Evolutionary conservation across 2,113 vertebrate genomes (phyloP), one percentile per base, ranked within the genome.

Genomic region (Semicossyphus pulcher): DNA sequence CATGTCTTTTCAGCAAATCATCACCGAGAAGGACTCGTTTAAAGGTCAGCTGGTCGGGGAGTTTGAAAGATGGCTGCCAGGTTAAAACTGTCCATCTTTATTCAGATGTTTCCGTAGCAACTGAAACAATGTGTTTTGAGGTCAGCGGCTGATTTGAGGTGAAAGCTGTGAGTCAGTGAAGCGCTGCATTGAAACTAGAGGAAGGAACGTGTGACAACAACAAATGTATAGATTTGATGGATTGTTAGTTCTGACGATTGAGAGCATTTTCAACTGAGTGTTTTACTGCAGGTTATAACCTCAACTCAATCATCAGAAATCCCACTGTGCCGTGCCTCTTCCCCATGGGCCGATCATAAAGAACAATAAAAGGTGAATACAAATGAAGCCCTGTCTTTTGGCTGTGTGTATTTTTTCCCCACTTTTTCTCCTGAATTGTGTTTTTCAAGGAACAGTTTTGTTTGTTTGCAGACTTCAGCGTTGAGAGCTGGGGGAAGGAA

Each of bases 401-500:
- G 15, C 21, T 10, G 4, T 45, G 7, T 60, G 70, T 61, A 58
- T 42, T 52, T 15, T 83, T 69, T 57, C n/a, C n/a, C n/a, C 0
- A 34, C 20, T 49, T 31, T 51, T 18, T 51, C 8, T 58, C 18
- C 11, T 69, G 21, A 26, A 39, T 54, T n/a, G 16, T 51, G 34
- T 54, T 80, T 58, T 32, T 57, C 5, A 67, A 64, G 7, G 48
- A 74, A 44, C 16, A 47, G 15, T 66, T 81, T 77, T 45, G 58
- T 66, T 81, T 85, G 68, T 85, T 76, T 77, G 69, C 32, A 39
- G 48, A 72, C 74, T 72, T 77, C 28, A 29, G 8, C 32, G 34
- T 56, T 53, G 25, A 60, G 29, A 76, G 44, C 47, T 31, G 37
- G 36, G 64, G 49, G 56, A 61, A 56, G 34, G 60, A 61, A 79